Percentiles rank a stretch among this genome's conserved stretches.
phyloP scores from a whole-genome alignment of 2,113 vertebrate genomes.

The Alouatta palliata region DNA sequence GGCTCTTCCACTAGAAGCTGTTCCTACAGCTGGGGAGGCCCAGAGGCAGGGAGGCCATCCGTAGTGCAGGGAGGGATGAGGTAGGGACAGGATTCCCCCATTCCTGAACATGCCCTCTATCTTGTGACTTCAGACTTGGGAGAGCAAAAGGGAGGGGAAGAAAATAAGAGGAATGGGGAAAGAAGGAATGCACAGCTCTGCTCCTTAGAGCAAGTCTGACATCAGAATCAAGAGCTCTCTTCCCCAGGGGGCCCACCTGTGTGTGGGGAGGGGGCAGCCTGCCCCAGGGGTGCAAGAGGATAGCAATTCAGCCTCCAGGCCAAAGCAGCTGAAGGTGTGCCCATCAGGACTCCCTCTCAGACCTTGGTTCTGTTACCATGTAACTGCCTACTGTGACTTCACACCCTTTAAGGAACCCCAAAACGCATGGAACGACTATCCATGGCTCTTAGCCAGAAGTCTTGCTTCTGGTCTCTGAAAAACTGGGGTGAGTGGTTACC shows the following conservation, averaged over 20 bases:
- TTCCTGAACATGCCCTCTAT: background rate
- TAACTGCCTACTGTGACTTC: background rate
- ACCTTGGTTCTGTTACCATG: background rate
- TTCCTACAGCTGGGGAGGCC: background rate
- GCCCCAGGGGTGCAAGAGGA: background rate
- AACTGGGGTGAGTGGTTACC: background rate
- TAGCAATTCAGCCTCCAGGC: background rate
- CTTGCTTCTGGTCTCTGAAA: slow-evolving; percentile 3
- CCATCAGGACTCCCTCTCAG: background rate
- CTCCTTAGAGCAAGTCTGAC: background rate
- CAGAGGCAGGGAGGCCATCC: background rate
- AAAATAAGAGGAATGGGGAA: background rate
- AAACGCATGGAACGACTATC: background rate
- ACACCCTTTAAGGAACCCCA: background rate
- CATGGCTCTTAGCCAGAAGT: background rate
- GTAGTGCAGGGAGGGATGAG: background rate
- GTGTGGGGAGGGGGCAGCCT: background rate
- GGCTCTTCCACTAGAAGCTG: background rate
- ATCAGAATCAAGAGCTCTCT: background rate
- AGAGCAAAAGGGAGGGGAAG: background rate
- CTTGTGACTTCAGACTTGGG: background rate
- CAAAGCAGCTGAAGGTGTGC: background rate
- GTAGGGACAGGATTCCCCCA: background rate
- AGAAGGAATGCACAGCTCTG: background rate
- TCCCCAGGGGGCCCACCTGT: background rate